These are phyloP conservation scores for Pionites leucogaster DNA, from an alignment of 2,113 vertebrate genomes.

Conservation along the genomic window DNA sequence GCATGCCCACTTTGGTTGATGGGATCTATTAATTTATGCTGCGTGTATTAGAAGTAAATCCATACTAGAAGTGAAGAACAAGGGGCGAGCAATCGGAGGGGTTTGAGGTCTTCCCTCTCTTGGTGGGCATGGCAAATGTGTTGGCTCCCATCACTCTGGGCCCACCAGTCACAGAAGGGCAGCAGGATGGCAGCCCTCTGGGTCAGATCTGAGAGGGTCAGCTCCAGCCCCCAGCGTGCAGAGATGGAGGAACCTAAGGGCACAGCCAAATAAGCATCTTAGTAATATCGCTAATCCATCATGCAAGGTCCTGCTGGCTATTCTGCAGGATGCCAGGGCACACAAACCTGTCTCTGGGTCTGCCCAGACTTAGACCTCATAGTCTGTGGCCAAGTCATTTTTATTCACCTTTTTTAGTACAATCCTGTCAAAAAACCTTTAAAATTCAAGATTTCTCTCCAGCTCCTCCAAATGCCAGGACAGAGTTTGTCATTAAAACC, in stretches of 20 bases:
- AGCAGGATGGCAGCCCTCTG: neutral
- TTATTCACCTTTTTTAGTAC: neutral
- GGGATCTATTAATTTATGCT: neutral
- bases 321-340: neutral
- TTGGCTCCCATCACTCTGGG: neutral
- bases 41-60: neutral
- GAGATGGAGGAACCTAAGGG: neutral
- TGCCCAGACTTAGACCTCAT: neutral
- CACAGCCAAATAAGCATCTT: neutral
- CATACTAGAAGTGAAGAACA: neutral
- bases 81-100: neutral
- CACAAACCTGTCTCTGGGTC: neutral
- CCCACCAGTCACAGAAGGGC: neutral
- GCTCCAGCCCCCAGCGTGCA: neutral
- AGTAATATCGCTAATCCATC: neutral
- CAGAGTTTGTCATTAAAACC: neutral
- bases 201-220: neutral
- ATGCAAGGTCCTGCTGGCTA: neutral
- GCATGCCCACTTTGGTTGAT: neutral
- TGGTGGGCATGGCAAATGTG: rapidly evolving
- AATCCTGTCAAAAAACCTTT: rapidly evolving
- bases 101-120: neutral
- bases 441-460: neutral
- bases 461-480: neutral
- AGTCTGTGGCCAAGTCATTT: neutral